Conservation (phyloP, 2,888 invertebrate genomes). For the Bombylius discolor region DNA sequence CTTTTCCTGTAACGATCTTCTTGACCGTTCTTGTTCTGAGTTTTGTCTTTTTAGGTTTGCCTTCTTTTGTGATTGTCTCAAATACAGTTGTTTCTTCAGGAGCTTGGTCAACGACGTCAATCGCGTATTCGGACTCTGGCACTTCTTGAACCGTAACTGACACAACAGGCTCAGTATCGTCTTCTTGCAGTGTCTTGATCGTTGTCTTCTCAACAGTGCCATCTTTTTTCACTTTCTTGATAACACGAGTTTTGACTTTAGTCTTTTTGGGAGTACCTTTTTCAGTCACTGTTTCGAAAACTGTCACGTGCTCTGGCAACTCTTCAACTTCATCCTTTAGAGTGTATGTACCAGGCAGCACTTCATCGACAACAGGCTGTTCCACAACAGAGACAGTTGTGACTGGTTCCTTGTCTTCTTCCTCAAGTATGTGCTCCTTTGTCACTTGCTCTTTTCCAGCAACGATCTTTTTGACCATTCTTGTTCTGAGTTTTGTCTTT, state of each 20-base stretch:
- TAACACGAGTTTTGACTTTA: constrained; percentile 26
- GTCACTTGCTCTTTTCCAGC: constrained; percentile 24
- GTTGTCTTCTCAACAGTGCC: constrained; percentile 26
- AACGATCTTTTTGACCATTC: constrained; percentile 16
- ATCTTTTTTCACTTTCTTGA: constrained; percentile 26
- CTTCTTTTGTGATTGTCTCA: constrained; percentile 33
- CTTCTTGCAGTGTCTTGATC: constrained; percentile 24
- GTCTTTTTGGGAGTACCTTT: constrained; percentile 27
- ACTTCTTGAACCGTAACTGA: constrained; percentile 26
- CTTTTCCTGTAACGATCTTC: constrained; percentile 28
- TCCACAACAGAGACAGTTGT: constrained; percentile 18
- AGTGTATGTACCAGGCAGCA: not conserved
- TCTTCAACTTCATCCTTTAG: not conserved
- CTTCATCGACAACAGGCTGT: constrained; percentile 16
- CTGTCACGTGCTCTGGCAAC: not conserved
- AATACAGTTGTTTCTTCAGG: constrained; percentile 27
- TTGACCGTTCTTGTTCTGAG: constrained; percentile 27
- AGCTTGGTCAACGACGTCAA: constrained; percentile 9
- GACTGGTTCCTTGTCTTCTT: constrained; percentile 24
- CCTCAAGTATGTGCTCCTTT: constrained; percentile 26
- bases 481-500: constrained; percentile 19
- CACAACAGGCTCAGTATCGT: constrained; percentile 29
- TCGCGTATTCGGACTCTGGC: constrained; percentile 6
- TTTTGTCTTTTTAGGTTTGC: constrained; percentile 24
- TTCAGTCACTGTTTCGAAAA: constrained; percentile 18